Base-by-base conservation (phyloP, 2,888 invertebrate genomes). In the Cacoxenus indagator region DNA sequence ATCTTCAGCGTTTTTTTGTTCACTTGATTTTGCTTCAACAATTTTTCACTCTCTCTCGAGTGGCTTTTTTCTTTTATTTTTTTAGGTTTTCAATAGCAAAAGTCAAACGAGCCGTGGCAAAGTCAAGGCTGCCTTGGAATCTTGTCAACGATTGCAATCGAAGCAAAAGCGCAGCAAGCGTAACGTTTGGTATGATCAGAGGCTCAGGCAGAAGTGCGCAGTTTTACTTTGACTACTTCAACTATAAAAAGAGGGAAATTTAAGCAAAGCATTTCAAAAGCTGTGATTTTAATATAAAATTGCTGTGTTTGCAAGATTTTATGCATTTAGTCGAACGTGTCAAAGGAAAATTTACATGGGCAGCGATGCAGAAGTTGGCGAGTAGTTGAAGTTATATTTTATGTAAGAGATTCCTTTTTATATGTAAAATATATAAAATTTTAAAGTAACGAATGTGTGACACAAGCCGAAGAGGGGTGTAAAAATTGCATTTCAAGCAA, bases 131-230 rank as follows among this genome's bases (percentile, higher is more conserved):
- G 22, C 19, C 19, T 68, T 54, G 73, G 67, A 48, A 72, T 65
- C 62, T 70, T 76, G 78, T 73, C 76, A 80, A 82, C 73, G 70
- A 74, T 79, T 72, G 76, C 73, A 64, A 11, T 37, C 14, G 37
- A 8, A 14, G 37, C 37, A 37, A 14, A 37, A 37, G 37, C 14
- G 37, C 37, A 37, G n/a, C n/a, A n/a, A n/a, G n/a, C n/a, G n/a
- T n/a, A n/a, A n/a, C n/a, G n/a, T n/a, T n/a, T n/a, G n/a, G n/a
- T n/a, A n/a, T n/a, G n/a, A n/a, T n/a, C n/a, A n/a, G n/a, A n/a
- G n/a, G n/a, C n/a, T n/a, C n/a, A n/a, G n/a, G n/a, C n/a, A n/a
- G n/a, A n/a, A n/a, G n/a, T n/a, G n/a, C n/a, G n/a, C n/a, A 37
- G 8, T 37, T 37, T 37, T 11, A 4, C 8, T 37, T 37, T 37